Conservation (phyloP, 2,888 invertebrate genomes). For the Folsomia candida region DNA sequence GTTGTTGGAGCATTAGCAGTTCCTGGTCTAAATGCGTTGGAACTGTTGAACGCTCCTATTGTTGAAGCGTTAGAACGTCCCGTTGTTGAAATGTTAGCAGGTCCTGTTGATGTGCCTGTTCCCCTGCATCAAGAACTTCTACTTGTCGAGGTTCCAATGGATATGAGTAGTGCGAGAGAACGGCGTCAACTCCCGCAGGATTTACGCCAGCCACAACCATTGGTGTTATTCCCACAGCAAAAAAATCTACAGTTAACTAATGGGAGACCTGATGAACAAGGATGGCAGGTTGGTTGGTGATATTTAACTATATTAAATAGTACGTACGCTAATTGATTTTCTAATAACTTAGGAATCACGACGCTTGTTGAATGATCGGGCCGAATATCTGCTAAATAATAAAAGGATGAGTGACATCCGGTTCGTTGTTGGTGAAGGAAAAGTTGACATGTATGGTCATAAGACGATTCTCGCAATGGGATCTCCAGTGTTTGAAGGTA, state of each 20-base stretch:
- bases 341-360: no score
- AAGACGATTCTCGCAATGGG: constrained; percentile 76
- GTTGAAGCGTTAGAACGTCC: no score
- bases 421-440: constrained; percentile 73
- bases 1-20: background rate
- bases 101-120: background rate
- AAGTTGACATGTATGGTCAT: constrained; percentile 72
- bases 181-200: background rate
- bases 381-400: constrained; percentile 67
- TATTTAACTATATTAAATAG: no score
- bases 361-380: constrained; percentile 69
- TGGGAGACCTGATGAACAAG: constrained; percentile 24
- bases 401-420: constrained; percentile 70
- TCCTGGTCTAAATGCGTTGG: no score
- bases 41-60: background rate
- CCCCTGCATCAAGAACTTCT: background rate
- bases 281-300: no score
- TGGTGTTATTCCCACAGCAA: background rate
- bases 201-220: background rate
- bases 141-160: background rate
- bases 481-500: constrained; percentile 81
- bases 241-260: background rate
- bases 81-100: background rate
- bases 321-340: no score
- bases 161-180: no score